Base-by-base conservation (phyloP, 2,888 invertebrate genomes). In the Eupithecia tripunctaria region DNA sequence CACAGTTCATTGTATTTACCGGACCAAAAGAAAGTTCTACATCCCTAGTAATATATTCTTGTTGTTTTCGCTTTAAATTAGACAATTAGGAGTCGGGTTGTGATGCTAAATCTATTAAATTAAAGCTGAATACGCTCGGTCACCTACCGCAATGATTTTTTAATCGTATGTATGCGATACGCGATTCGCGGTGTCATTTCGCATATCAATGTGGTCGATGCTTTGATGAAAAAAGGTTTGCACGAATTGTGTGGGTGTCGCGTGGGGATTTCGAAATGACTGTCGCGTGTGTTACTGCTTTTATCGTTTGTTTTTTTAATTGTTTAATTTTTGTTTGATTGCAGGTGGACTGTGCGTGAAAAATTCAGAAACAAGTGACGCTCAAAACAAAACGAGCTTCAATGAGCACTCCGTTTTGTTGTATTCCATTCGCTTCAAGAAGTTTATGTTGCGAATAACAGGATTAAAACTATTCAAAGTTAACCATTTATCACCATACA, bases 91-190 rank as follows among this genome's bases (percentile, higher is more conserved):
- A 94, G 92, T 92, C 94, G 85, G 77, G 69, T 75, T 88, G 89
- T 89, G 91, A 83, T 83, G 88, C 88, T 86, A 88, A 86, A 92
- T 92, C 94, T 94, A 94, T 94, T 91, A 85, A 92, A 94, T 94
- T 94, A 94, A 93, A 93, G 88, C 94, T 82, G 89, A 83, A 84
- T 91, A 90, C 90, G 91, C 90, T 81, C 84, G 88, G 89, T 87
- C 90, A 94, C 94, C 94, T 93, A 92, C 94, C 93, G 93, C 94
- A 86, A 81, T 83, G 94, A 92, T 93, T 94, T 91, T 91, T 94
- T 92, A 92, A 91, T 93, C 90, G 89, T 94, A 94, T 93, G 94
- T 93, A 94, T 94, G 91, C 94, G 81, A 87, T 88, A 91, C 89
- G 94, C 94, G 92, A 91, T 86, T 86, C 87, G 85, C 88, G 86